These are phyloP conservation scores for Macrosoma leucophasiata DNA, from an alignment of 2,888 invertebrate genomes.

Conservation along the genomic window DNA sequence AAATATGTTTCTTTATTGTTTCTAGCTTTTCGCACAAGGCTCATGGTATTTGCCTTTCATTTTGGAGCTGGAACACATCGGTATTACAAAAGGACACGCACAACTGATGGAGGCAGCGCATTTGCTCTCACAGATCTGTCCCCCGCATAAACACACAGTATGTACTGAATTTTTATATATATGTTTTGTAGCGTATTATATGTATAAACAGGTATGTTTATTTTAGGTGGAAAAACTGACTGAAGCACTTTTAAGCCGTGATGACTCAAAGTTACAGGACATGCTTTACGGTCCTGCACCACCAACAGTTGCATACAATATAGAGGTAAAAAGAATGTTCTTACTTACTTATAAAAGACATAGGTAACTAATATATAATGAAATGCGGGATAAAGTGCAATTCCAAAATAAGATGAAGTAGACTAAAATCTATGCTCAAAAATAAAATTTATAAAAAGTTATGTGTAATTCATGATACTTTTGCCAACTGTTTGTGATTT, in stretches of 20 bases:
- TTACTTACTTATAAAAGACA: no score
- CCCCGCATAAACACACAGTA: slow-evolving; percentile 82
- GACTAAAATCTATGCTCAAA: no score
- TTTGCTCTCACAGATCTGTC: slow-evolving; percentile 85
- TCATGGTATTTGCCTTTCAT: slow-evolving; percentile 86
- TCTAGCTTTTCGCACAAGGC: slow-evolving; percentile 87
- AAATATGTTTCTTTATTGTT: no score
- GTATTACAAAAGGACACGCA: slow-evolving; percentile 86
- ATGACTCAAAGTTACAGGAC: slow-evolving; percentile 58
- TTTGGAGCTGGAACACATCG: slow-evolving; percentile 91
- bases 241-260: slow-evolving; percentile 59
- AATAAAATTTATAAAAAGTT: no score
- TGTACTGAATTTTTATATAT: slow-evolving; percentile 23
- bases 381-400: no score
- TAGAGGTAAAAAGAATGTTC: slow-evolving; percentile 42
- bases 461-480: no score
- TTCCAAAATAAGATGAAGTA: no score
- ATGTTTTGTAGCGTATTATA: not conserved
- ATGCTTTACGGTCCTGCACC: slow-evolving; percentile 67
- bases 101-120: slow-evolving; percentile 90
- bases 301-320: slow-evolving; percentile 67
- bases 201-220: slow-evolving; percentile 9
- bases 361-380: no score
- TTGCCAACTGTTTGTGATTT: no score
- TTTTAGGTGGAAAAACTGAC: slow-evolving; percentile 59